Base-by-base conservation (phyloP, 2,888 invertebrate species). In the Drosophila cognata region DNA sequence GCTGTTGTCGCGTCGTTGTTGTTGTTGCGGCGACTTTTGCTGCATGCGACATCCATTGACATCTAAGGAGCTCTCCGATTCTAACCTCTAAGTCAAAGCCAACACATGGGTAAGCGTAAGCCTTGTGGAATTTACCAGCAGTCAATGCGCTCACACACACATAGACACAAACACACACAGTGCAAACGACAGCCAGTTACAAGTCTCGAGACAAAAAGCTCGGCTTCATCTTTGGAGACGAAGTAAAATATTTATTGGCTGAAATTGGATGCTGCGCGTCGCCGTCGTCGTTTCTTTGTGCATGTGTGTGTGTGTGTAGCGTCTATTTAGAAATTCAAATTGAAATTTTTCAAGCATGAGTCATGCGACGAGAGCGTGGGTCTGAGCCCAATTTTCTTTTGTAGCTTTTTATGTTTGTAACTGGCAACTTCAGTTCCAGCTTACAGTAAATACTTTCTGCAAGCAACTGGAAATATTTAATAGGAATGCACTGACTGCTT, bases 261-360 rank as follows among this genome's bases (percentile, higher is more conserved):
- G 82, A 79, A 88, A 87, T 87, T 87, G 88, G 87, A 87, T 84
- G 87, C 87, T 87, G 84, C 73, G 78, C 73, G 79, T 81, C 81
- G 71, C 43, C 50, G 72, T 68, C 43, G 53, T 58, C 50, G 63
- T 67, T 63, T 63, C 62, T 68, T 51, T 64, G 52, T 61, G 52
- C 36, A 51, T 29, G 18, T 64, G 56, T 65, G 33, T 64, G 56
- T 74, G 73, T 68, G 72, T 85, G 75, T 74, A 74, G 86, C 75
- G 74, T 80, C 83, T 88, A 83, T 82, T 86, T 84, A 84, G 84
- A 84, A 89, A 88, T 88, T 89, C 83, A 88, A 88, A 87, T 88
- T 85, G 62, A 83, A 81, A 88, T 89, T 80, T 62, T 78, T 87
- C 2, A 72, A 63, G 73, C 76, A 80, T 88, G 88, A 89, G 83